These are phyloP conservation scores for Penaeus chinensis DNA, from an alignment of 1,140 invertebrate species.

Conservation along the genomic window DNA sequence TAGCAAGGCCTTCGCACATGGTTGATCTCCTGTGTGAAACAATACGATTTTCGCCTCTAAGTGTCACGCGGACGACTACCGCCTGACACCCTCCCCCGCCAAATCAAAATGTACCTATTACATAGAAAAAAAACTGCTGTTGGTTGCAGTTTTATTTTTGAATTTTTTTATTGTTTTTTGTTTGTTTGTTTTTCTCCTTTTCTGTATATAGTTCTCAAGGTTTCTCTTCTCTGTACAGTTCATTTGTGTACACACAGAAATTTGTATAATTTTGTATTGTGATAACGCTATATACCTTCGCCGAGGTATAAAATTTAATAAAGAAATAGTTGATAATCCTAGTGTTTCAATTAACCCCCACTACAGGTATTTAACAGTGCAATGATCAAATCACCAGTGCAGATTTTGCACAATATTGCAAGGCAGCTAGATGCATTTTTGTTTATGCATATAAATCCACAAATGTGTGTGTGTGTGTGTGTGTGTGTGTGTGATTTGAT, in stretches of 20 bases:
- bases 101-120: slow-evolving; percentile 53
- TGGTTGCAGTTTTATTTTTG: neutral
- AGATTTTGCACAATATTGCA: neutral
- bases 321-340: slow-evolving; percentile 39
- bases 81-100: slow-evolving; percentile 46
- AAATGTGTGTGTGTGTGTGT: neutral
- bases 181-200: neutral
- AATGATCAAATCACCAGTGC: neutral
- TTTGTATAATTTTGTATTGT: slow-evolving; percentile 56
- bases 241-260: slow-evolving; percentile 52
- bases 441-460: neutral
- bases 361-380: neutral
- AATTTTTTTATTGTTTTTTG: too few relatives aligned
- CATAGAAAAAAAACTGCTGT: slow-evolving; percentile 26
- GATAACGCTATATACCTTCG: slow-evolving; percentile 50
- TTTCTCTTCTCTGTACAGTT: slow-evolving; percentile 50
- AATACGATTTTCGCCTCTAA: slow-evolving; percentile 25
- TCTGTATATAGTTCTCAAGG: slow-evolving; percentile 30
- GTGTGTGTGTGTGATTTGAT: too few relatives aligned
- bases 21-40: slow-evolving; percentile 39
- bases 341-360: neutral
- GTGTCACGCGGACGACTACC: slow-evolving; percentile 16
- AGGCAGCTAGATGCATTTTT: neutral
- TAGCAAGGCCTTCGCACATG: slow-evolving; percentile 29
- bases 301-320: slow-evolving; percentile 50